Evolutionary conservation across 2,113 vertebrate genomes (phyloP), one percentile per base, ranked within the genome.

Genomic region (Prunella himalayana): DNA sequence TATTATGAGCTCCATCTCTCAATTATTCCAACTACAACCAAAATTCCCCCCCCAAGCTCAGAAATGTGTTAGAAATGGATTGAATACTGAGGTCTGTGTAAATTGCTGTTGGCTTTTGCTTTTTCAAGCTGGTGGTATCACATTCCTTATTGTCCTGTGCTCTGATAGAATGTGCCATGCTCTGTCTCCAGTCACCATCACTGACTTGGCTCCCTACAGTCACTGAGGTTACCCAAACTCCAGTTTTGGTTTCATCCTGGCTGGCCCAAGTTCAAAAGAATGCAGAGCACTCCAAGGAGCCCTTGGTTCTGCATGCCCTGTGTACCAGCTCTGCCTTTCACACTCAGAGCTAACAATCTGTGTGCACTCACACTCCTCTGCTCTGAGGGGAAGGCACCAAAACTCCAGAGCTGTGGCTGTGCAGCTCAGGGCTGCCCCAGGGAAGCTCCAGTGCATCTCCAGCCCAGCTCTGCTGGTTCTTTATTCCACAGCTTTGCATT

Each of bases 201-300:
- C 11, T 33, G 47, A 8, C 41, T 60, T 66, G 11, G 44, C 30
- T 13, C 44, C n/a, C 37, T 41, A 2, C 0, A 0, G 14, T 15
- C 31, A 19, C 41, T 22, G 22, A 76, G 56, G 53, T 45, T 8
- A 59, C 25, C 49, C 16, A 16, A 2, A 31, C 8, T 45, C 19
- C 1, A 4, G 2, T 12, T 86, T 82, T 47, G 16, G 17, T 53
- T 88, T 66, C 56, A 35, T 28, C n/a, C 61, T 35, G n/a, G 12
- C n/a, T 86, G 41, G 14, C 19, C 13, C 25, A 41, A 53, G 41
- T 24, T 35, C 14, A 44, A 51, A 65, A 27, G 14, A 33, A 41
- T 19, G 22, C 31, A 50, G 21, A 90, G 23, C 5, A 3, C 37
- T 22, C 33, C 14, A 9, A 57, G 37, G 5, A 60, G 23, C 17